Base-by-base conservation (phyloP, 2,113 vertebrate genomes). In the Paracanthobrama guichenoti region DNA sequence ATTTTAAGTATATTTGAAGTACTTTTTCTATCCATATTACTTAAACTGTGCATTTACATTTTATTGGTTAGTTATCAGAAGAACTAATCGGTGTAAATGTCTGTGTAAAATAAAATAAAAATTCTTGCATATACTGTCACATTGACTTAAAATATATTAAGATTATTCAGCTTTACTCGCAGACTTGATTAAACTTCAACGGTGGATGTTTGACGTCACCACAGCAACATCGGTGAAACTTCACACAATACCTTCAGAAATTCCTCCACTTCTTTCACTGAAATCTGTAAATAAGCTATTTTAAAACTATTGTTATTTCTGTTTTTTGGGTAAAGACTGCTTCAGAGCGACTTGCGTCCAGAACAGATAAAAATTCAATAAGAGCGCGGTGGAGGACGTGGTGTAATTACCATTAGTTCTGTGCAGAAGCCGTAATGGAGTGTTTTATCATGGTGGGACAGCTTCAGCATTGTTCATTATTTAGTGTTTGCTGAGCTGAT, bases 401-500 rank as follows among this genome's bases (percentile, higher is more conserved):
- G 94, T 96, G 96, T 96, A 97, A 97, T 98, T 97, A 97, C 95
- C 96, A 94, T 96, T 96, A 95, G 96, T 97, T 96, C 94, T 91
- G 92, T 91, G 39, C 95, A 94, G 94, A 88, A 94, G 86, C 89
- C 94, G 95, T 97, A 95, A 97, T 96, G 89, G 95, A 94, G 95
- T 93, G 92, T 94, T 97, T 98, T 98, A 97, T 98, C 97, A 93
- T 83, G 84, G 82, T 84, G 73, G 95, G 95, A 94, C 96, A 96
- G 95, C 95, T 94, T 94, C 94, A 86, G 92, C 93, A 79, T 95
- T 94, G 95, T 94, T 98, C 96, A 96, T 97, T 97, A 97, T 96
- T 97, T 96, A 95, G 95, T 98, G 97, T 99, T 98, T 98, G 97
- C 96, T 89, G 91, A 97, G 95, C 94, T 95, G 96, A 97, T 95